These are phyloP conservation scores for Neoascia interrupta DNA, from an alignment of 2,888 invertebrate species.

Conservation along the genomic window DNA sequence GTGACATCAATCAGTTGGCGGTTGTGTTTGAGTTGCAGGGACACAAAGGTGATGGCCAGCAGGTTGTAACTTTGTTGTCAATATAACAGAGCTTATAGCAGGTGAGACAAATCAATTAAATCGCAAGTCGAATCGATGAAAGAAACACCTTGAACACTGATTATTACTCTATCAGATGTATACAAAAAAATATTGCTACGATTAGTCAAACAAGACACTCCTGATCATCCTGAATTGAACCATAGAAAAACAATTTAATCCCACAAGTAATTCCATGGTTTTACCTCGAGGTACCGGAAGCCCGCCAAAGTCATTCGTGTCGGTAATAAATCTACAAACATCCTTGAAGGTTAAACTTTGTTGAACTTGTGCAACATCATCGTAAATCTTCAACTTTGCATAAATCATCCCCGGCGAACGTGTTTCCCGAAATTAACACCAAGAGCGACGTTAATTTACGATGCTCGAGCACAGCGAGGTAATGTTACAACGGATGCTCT, in stretches of 20 bases:
- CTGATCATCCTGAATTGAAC: no score
- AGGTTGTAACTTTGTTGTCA: background rate
- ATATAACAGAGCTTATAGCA: no score
- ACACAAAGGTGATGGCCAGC: background rate
- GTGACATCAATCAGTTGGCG: conserved; percentile 12
- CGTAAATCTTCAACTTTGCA: conserved; percentile 37
- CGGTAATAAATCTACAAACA: conserved; percentile 16
- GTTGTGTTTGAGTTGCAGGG: background rate
- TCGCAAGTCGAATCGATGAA: no score
- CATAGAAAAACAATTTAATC: no score
- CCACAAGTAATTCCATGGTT: background rate
- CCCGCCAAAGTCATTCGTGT: conserved; percentile 5
- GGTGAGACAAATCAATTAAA: no score
- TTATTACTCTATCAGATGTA: no score
- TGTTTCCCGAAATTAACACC: conserved; percentile 49
- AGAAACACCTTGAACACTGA: no score
- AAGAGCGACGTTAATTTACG: conserved; percentile 34
- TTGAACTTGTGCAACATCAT: background rate
- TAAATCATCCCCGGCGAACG: conserved; percentile 36
- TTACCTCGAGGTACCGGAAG: background rate
- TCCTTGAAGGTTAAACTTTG: background rate
- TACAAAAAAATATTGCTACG: no score
- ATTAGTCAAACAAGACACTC: no score
- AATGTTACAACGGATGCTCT: background rate
- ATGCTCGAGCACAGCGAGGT: conserved; percentile 1